Evolutionary conservation across 2,113 vertebrate species (phyloP).

Genomic region (cattle (Bos taurus)): ARS-UCD2.0 NC_037336.1:90917001-90917500

Average conservation of each 20-base stretch:
- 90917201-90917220: not conserved
- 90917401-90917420: not conserved
- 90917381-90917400: not conserved
- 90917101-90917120: fast-evolving
- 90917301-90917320: not conserved
- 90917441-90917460: not conserved
- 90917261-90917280: not conserved
- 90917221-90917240: not conserved
- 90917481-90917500: not conserved
- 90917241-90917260: not conserved
- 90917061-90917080: not conserved
- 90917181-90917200: not conserved
- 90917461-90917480: not conserved
- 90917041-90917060: not conserved
- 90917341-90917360: not conserved
- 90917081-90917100: not conserved
- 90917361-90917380: not conserved
- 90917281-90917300: not conserved
- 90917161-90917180: not conserved
- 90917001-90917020: not conserved
- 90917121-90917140: not conserved
- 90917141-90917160: not conserved
- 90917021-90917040: not conserved
- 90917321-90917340: not conserved
- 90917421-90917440: not conserved